phyloP scores from a whole-genome alignment of 2,113 vertebrate species.

The Oreotrochilus melanogaster region DNA sequence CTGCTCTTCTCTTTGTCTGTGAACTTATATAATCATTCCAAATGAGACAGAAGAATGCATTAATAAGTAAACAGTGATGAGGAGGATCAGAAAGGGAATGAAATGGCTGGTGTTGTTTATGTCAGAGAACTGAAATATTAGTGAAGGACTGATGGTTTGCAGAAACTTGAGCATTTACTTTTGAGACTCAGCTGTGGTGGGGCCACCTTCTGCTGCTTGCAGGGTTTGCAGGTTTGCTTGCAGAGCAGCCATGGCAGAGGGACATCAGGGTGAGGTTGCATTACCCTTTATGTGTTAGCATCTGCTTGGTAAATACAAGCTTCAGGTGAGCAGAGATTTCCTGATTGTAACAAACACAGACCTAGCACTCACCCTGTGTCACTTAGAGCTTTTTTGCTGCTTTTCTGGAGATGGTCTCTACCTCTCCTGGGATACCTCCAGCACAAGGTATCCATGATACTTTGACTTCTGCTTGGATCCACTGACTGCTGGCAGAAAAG shows the following conservation, averaged over 20 bases:
- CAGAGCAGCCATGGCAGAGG: background rate
- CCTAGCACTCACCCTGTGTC: background rate
- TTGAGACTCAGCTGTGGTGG: background rate
- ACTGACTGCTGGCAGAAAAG: background rate
- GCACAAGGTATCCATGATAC: background rate
- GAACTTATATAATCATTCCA: conserved; percentile 52
- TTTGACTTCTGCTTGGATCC: background rate
- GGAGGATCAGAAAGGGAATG: conserved; percentile 5
- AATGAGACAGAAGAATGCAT: conserved; percentile 56
- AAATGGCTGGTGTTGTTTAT: conserved; percentile 5
- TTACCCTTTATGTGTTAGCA: background rate
- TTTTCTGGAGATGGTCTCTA: background rate
- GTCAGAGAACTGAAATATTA: background rate
- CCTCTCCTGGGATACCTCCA: background rate
- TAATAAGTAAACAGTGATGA: conserved; percentile 60
- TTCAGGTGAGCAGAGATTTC: background rate
- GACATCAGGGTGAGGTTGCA: background rate
- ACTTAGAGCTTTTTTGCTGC: background rate
- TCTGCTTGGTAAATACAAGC: background rate
- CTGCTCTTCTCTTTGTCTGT: background rate
- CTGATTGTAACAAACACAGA: background rate
- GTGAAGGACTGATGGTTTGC: background rate
- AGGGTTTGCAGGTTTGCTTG: rapidly evolving
- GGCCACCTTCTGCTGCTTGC: background rate
- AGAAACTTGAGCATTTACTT: background rate